Evolutionary conservation across 2,113 vertebrate genomes (phyloP), one percentile per base, ranked within the genome.

Genomic region (Pangasianodon hypophthalmus): DNA sequence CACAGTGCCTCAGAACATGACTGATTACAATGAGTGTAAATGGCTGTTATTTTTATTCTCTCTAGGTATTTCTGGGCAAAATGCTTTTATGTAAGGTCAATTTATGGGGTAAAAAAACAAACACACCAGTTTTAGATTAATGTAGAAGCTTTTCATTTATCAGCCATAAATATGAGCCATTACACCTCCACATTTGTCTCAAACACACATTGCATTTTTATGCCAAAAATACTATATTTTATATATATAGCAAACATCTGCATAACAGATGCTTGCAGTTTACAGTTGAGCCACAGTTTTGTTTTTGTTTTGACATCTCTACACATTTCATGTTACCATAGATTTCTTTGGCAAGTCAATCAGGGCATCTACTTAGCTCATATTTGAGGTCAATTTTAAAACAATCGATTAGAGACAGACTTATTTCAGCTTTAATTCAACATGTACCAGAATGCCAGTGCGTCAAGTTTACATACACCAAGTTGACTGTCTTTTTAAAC

Each of bases 11-110:
- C 56, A 62, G 37, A 84, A 60, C 84, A 50, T 69, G 62, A 67
- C 84, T 86, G 64, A 86, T 86, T 86, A 86, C 64, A 86, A 86
- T 69, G 46, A 37, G 62, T 86, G 84, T 52, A 52, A 69, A 86
- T 48, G 84, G 62, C 41, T 18, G 44, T 67, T 69, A 48, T 69
- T 69, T 86, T 85, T 26, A 86, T 50, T 86, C 84, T 69, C 84
- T 86, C 84, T n/a, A 69, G 62, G 41, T 86, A 69, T 52, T 69
- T 50, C 62, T 86, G 84, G 46, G 26, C 41, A 69, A 86, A 86
- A 69, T 69, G 62, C 84, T 86, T 48, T 69, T 32, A 46, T 32
- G 44, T 37, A 32, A 86, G 84, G 84, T 86, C 46, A 86, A 69
- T 86, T 86, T 32, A 67, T 67, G 60, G 29, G 29, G 1, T 18